A percentile compares a stretch with the other conserved stretches of the same genome.
Evolutionary conservation across 2,888 invertebrate species (phyloP).

Genomic region (Meiosimyza decipiens): DNA sequence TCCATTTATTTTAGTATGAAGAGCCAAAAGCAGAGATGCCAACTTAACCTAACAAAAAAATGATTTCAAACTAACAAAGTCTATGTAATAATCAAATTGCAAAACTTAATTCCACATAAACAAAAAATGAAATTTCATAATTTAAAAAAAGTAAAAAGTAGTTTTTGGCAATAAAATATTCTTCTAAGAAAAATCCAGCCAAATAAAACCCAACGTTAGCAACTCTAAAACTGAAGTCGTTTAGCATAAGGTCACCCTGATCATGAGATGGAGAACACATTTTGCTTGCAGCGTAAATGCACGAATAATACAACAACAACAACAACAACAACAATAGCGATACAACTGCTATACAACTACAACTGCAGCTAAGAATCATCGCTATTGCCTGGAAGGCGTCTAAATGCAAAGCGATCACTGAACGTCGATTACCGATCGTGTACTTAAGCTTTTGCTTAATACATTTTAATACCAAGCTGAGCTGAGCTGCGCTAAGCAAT

Average conservation of each 20-base stretch:
- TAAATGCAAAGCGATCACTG: slow-evolving; percentile 44
- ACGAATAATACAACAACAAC: slow-evolving; percentile 13
- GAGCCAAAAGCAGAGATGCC: no score
- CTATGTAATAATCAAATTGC: no score
- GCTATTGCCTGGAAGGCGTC: slow-evolving; percentile 44
- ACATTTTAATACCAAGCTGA: background rate
- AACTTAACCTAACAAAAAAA: no score
- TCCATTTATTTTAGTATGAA: no score
- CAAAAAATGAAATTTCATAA: no score
- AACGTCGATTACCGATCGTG: slow-evolving; percentile 45
- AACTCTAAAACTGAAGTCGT: background rate
- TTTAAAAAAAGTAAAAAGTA: no score
- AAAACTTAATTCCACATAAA: no score
- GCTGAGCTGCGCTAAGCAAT: background rate
- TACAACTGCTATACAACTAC: no score
- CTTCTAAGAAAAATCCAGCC: no score
- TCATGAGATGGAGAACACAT: slow-evolving; percentile 34
- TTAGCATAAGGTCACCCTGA: slow-evolving; percentile 31
- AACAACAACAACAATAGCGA: slow-evolving; percentile 3
- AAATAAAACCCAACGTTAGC: no score
- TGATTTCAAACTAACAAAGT: no score
- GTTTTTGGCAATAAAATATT: no score
- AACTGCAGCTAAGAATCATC: slow-evolving; percentile 6
- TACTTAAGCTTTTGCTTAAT: slow-evolving; percentile 23
- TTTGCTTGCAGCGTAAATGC: slow-evolving; percentile 20